A percentile compares a stretch with the other conserved stretches of the same genome.
Conservation (phyloP, 2,797 vertebrate genomes). For the Pelochelys cantorii region DNA sequence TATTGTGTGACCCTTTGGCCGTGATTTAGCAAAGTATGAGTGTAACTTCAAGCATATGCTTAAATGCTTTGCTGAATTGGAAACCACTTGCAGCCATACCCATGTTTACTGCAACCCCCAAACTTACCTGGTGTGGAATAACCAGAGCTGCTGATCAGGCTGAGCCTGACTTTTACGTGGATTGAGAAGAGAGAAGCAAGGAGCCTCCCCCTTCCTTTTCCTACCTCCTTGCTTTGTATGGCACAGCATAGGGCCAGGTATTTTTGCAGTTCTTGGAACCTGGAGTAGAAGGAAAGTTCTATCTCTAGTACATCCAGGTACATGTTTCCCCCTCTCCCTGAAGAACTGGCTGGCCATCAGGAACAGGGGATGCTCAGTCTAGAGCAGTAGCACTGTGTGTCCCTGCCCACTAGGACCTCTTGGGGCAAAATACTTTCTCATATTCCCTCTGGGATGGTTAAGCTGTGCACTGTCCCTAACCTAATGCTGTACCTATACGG, state of each 20-base stretch:
- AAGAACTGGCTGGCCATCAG: not conserved
- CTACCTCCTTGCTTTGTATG: not conserved
- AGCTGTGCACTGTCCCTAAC: rapidly evolving
- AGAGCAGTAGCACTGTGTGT: not conserved
- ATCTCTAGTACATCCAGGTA: too few relatives aligned
- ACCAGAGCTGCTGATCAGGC: not conserved
- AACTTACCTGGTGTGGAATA: rapidly evolving
- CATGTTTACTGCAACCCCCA: not conserved
- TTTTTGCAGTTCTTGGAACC: not conserved
- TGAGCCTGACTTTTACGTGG: not conserved
- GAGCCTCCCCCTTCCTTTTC: not conserved
- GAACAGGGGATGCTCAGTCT: not conserved
- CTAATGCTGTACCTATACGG: not conserved
- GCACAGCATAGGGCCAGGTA: not conserved
- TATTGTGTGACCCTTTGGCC: not conserved
- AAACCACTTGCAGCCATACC: not conserved
- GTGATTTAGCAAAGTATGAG: not conserved
- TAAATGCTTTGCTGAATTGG: not conserved
- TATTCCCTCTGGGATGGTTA: not conserved
- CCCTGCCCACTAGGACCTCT: not conserved
- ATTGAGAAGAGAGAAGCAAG: too few relatives aligned
- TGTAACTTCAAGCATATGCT: not conserved
- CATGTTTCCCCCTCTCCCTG: not conserved
- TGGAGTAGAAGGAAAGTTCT: not conserved
- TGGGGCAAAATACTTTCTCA: not conserved